Base-by-base conservation (phyloP, 35 echinoderm and acorn worm species). In the Eucidaris tribuloides region DNA sequence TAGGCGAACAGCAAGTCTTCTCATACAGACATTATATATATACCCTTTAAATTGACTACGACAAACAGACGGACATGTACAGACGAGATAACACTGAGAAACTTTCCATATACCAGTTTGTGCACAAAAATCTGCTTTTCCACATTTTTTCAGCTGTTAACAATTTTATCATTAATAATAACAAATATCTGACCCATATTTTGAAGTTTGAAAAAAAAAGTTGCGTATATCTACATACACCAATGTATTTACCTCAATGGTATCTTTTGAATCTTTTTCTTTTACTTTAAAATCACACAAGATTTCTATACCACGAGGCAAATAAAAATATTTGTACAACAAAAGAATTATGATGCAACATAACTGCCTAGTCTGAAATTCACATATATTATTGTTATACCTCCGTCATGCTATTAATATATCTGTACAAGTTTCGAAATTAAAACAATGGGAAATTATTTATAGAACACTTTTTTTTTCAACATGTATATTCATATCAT, bases 151-250 rank as follows among this genome's bases (percentile, higher is more conserved):
- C n/a, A n/a, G n/a, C n/a, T n/a, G n/a, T n/a, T n/a, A n/a, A n/a
- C 64, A 68, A 68, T 33, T 74, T 74, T 74, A 40, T 44, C 68
- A 52, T 52, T n/a, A n/a, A n/a, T n/a, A n/a, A n/a, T n/a, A n/a
- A n/a, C n/a, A n/a, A n/a, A n/a, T n/a, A n/a, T n/a, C n/a, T n/a
- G n/a, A n/a, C n/a, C 33, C 19, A 74, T n/a, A n/a, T n/a, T n/a
- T 74, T 74, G 22, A 74, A 74, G 28, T 42, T 74, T 33, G 44
- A 74, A 38, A 42, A 74, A 74, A 74, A 74, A 41, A 36, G 38
- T 74, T 74, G 68, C 68, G 68, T 74, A 74, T 74, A 74, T 74
- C 68, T 74, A 74, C 68, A 74, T 40, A 74, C 68, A 74, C 22
- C 44, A 33, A 74, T 40, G 44, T 44, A 74, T 74, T 74, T 74